Evolutionary conservation across 1,140 invertebrate genomes (phyloP).

Genomic region (Anastrepha obliqua): DNA sequence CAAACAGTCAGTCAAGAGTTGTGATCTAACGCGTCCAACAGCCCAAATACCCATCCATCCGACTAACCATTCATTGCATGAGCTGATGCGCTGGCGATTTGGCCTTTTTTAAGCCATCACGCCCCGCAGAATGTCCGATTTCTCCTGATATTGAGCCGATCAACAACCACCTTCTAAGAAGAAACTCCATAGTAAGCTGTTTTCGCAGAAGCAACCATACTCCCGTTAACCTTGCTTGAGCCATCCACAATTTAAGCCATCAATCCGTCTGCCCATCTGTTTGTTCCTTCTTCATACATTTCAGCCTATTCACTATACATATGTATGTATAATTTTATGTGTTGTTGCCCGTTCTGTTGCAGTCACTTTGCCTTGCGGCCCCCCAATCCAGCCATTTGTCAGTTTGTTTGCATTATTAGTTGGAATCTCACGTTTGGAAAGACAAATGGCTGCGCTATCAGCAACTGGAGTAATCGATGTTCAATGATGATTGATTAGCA

Average conservation of each 20-base stretch:
- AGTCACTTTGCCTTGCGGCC: not conserved
- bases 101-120: not conserved
- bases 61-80: not conserved
- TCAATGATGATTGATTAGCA: constrained; percentile 55
- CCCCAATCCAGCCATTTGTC: constrained; percentile 40
- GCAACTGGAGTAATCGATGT: constrained; percentile 56
- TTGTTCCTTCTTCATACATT: not conserved
- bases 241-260: constrained; percentile 10
- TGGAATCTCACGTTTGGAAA: constrained; percentile 51
- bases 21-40: not conserved
- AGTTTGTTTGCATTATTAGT: constrained; percentile 33
- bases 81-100: not conserved
- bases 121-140: not conserved
- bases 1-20: constrained; percentile 27
- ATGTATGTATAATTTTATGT: constrained; percentile 22
- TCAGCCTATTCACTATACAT: not conserved
- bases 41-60: not conserved
- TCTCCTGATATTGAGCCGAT: not conserved
- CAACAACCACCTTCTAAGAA: constrained; percentile 18
- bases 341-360: constrained; percentile 30
- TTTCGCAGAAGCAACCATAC: not conserved
- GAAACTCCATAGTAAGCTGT: not conserved
- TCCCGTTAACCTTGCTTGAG: not conserved
- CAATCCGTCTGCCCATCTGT: constrained; percentile 27
- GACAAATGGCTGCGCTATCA: constrained; percentile 54